phyloP scores from a whole-genome alignment of 2,888 invertebrate species.

The Phengaris arion region DNA sequence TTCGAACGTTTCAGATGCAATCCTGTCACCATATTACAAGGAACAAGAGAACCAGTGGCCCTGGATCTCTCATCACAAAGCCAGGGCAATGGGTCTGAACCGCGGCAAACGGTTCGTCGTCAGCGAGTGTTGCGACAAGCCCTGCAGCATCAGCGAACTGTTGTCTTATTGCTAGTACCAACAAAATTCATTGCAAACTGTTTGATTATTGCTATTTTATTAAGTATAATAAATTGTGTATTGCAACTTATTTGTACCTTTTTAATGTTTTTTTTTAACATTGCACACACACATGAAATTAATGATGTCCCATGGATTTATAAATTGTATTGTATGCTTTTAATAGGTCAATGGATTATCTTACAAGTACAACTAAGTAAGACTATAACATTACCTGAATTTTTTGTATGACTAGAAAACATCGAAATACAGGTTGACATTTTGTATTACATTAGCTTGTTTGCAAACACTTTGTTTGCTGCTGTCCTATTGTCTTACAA shows the following conservation, averaged over 20 bases:
- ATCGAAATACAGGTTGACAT: not conserved
- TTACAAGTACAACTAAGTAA: too few relatives aligned
- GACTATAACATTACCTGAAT: not conserved
- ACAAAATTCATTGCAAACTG: not conserved
- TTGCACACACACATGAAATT: too few relatives aligned
- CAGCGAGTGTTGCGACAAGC: slow-evolving; percentile 58
- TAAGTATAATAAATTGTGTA: not conserved
- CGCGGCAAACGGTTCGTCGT: slow-evolving; percentile 53
- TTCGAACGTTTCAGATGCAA: slow-evolving; percentile 43
- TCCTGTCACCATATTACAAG: slow-evolving; percentile 52
- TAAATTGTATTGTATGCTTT: too few relatives aligned
- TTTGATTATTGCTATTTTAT: too few relatives aligned
- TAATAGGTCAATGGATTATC: too few relatives aligned
- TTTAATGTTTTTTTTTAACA: not conserved
- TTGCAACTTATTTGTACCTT: slow-evolving; percentile 19
- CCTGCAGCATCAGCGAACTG: slow-evolving; percentile 52
- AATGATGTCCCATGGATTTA: too few relatives aligned
- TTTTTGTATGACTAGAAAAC: not conserved
- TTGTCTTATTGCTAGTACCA: slow-evolving; percentile 50
- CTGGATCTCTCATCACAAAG: slow-evolving; percentile 50
- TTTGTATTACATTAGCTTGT: too few relatives aligned
- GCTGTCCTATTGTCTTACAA: not conserved
- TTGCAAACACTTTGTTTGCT: too few relatives aligned
- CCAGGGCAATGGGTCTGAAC: slow-evolving; percentile 43
- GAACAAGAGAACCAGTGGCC: slow-evolving; percentile 52